Percentiles rank a stretch among this genome's conserved stretches.
phyloP scores from a whole-genome alignment of 2,113 vertebrate species.

The Ammospiza caudacuta region DNA sequence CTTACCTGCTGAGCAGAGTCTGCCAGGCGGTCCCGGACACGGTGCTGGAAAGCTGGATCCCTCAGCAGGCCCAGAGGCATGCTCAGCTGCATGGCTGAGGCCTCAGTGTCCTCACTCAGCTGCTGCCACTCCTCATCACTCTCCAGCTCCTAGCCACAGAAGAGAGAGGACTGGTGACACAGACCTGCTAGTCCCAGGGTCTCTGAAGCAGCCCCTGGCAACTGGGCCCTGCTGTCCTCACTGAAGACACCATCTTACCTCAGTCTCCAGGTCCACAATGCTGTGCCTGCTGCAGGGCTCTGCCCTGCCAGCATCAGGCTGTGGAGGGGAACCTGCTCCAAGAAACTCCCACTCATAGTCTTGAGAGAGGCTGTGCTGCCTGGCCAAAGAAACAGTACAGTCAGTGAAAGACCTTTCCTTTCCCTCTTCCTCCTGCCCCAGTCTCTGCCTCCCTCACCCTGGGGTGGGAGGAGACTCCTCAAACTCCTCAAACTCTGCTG shows the following conservation, averaged over 20 bases:
- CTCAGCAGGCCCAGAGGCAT: conserved; percentile 61
- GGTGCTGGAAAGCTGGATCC: conserved; percentile 69
- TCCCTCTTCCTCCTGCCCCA: neutral
- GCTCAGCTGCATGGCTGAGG: conserved; percentile 54
- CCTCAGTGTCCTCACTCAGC: conserved; percentile 70
- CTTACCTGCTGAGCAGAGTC: conserved; percentile 82
- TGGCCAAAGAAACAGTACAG: conserved; percentile 7
- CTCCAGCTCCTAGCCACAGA: conserved; percentile 72
- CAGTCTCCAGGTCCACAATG: conserved; percentile 70
- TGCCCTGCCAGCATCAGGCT: neutral
- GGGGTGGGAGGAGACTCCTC: neutral
- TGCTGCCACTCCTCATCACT: conserved; percentile 84
- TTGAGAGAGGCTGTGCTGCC: conserved; percentile 75
- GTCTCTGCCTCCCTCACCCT: conserved; percentile 45
- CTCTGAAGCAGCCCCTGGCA: neutral
- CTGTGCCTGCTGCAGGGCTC: neutral
- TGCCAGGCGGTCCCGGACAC: conserved; percentile 72
- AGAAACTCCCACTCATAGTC: conserved; percentile 79
- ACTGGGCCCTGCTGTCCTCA: neutral
- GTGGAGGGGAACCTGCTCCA: conserved; percentile 14
- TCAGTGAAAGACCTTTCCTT: neutral
- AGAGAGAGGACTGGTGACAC: neutral
- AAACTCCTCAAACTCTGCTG: conserved; percentile 25
- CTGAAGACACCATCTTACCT: conserved; percentile 63
- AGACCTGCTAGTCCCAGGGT: neutral